Evolutionary conservation across 2,113 vertebrate species (phyloP).

Genomic region (Rattus rattus): DNA sequence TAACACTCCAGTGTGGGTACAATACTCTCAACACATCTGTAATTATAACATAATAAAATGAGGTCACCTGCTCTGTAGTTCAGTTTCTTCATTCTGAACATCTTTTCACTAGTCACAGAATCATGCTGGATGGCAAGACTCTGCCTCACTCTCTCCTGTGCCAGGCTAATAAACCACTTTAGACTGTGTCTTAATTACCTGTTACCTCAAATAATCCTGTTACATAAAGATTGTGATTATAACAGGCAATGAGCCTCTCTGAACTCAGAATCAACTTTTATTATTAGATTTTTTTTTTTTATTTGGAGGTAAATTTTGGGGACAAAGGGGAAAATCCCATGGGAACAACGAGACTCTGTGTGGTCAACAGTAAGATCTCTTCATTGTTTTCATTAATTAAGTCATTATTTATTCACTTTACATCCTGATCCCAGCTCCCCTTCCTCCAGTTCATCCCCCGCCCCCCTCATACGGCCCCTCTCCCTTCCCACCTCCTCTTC

Average conservation of each 20-base stretch:
- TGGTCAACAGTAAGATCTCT: conserved; percentile 2
- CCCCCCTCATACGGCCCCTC: too few relatives aligned
- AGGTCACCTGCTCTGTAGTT: conserved; percentile 58
- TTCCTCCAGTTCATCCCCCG: too few relatives aligned
- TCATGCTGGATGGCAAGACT: not conserved
- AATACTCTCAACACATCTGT: not conserved
- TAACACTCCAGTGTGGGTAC: conserved; percentile 36
- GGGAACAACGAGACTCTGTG: not conserved
- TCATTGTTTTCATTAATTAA: too few relatives aligned
- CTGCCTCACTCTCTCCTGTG: not conserved
- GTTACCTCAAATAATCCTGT: conserved; percentile 37
- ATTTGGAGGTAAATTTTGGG: conserved; percentile 10
- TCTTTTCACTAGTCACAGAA: conserved; percentile 8
- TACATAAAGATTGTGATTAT: conserved; percentile 51
- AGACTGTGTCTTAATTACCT: conserved; percentile 57
- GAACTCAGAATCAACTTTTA: conserved; percentile 13
- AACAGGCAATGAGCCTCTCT: not conserved
- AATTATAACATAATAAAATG: conserved; percentile 63
- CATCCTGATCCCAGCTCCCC: too few relatives aligned
- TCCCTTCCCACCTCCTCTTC: too few relatives aligned
- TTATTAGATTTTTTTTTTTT: not conserved
- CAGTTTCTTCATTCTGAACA: not conserved
- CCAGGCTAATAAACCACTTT: conserved; percentile 6
- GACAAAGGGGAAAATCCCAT: not conserved
- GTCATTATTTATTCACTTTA: too few relatives aligned